phyloP scores from a whole-genome alignment of 2,113 vertebrate species.

The Heliornis fulica region DNA sequence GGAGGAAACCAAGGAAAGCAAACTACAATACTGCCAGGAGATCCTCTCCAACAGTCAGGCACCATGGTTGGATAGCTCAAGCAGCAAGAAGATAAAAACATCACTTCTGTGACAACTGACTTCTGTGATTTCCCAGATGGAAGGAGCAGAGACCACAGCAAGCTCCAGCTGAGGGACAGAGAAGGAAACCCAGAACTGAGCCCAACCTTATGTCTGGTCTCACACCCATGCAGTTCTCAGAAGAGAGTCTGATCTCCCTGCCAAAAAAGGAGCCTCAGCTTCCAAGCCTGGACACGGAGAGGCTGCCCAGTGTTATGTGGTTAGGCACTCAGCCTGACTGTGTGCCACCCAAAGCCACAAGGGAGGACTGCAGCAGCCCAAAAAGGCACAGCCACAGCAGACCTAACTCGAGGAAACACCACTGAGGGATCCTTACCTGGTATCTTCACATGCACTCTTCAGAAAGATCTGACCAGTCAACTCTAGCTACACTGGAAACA shows the following conservation, averaged over 20 bases:
- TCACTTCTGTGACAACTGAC: neutral
- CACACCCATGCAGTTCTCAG: conserved; percentile 17
- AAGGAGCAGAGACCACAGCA: neutral
- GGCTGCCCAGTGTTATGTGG: neutral
- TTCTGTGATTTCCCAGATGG: neutral
- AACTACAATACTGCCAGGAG: neutral
- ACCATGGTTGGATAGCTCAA: neutral
- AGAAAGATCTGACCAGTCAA: neutral
- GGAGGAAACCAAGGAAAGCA: neutral
- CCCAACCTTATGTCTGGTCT: neutral
- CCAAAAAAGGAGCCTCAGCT: neutral
- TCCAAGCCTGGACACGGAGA: neutral
- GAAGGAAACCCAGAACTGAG: neutral
- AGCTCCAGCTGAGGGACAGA: neutral
- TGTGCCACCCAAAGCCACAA: neutral
- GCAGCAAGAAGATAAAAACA: neutral
- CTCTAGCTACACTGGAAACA: neutral
- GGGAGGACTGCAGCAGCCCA: neutral
- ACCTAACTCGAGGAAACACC: rapidly evolving
- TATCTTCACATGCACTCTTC: neutral
- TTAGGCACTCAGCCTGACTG: neutral
- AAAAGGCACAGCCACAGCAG: neutral
- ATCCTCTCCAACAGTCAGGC: neutral
- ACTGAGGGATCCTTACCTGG: neutral
- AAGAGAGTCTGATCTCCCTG: conserved; percentile 22